A percentile compares a stretch with the other conserved stretches of the same genome.
Evolutionary conservation across 2,113 vertebrate genomes (phyloP).

Genomic region (Azemiops feae): DNA sequence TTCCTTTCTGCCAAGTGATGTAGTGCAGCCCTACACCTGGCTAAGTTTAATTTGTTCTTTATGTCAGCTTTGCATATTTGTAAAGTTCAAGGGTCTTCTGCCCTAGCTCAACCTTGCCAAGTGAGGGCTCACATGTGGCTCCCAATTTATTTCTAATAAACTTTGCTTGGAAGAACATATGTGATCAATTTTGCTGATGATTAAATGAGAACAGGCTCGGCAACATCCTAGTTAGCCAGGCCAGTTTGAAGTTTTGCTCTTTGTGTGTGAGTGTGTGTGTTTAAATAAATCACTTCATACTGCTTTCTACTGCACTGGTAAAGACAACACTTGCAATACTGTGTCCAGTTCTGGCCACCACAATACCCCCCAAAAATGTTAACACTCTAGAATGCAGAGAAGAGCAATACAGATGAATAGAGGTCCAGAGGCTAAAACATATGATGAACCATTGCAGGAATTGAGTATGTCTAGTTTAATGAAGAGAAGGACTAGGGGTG

Average conservation of each 20-base stretch:
- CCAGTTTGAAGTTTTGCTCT: slow-evolving; percentile 77
- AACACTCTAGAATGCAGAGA: neutral
- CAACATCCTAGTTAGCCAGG: slow-evolving; percentile 69
- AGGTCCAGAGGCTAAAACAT: neutral
- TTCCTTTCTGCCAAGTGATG: slow-evolving; percentile 66
- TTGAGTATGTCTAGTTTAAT: no score
- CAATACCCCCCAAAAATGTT: no score
- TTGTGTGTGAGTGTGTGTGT: no score
- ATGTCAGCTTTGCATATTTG: slow-evolving; percentile 87
- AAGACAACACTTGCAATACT: neutral
- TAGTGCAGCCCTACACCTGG: slow-evolving; percentile 74
- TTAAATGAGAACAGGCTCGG: slow-evolving; percentile 77
- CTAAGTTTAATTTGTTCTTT: slow-evolving; percentile 86
- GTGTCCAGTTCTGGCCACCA: no score
- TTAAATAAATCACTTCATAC: neutral
- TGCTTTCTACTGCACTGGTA: neutral
- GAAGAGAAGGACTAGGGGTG: no score
- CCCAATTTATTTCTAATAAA: slow-evolving; percentile 83
- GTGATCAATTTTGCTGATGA: slow-evolving; percentile 81
- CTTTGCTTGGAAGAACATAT: slow-evolving; percentile 82
- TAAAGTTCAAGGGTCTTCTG: slow-evolving; percentile 85
- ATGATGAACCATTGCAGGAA: neutral
- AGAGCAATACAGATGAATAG: neutral
- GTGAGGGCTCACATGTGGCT: slow-evolving; percentile 81
- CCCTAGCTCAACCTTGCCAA: slow-evolving; percentile 81